phyloP scores from a whole-genome alignment of 2,113 vertebrate genomes.

The Cnemophilus loriae region DNA sequence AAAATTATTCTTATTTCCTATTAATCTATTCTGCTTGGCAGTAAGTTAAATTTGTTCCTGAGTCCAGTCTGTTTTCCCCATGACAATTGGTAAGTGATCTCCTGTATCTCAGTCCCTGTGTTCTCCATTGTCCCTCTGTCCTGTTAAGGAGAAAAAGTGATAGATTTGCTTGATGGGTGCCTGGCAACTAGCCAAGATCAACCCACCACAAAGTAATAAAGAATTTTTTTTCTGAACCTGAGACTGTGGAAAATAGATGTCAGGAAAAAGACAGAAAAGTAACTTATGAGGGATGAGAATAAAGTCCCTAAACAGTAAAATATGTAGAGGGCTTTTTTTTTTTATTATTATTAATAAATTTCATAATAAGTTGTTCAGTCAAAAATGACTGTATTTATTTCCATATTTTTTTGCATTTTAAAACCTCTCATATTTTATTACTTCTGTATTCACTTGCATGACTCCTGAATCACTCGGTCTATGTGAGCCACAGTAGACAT shows the following conservation, averaged over 20 bases:
- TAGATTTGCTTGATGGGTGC: not conserved
- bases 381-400: not conserved
- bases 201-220: not conserved
- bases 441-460: not conserved
- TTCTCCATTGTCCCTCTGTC: not conserved
- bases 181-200: not conserved
- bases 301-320: not conserved
- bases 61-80: not conserved
- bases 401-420: not conserved
- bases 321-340: not conserved
- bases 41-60: not conserved
- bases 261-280: not conserved
- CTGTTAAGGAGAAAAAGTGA: not conserved
- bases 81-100: not conserved
- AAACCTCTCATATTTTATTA: not conserved
- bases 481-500: not conserved
- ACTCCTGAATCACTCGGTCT: not conserved
- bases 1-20: not conserved
- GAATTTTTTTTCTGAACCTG: not conserved
- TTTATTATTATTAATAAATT: not conserved
- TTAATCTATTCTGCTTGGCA: not conserved
- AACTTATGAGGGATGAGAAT: not conserved
- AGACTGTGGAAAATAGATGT: not conserved
- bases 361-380: not conserved
- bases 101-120: rapidly evolving